phyloP scores from a whole-genome alignment of 2,797 vertebrate genomes.

The Oreonectes daqikongensis region DNA sequence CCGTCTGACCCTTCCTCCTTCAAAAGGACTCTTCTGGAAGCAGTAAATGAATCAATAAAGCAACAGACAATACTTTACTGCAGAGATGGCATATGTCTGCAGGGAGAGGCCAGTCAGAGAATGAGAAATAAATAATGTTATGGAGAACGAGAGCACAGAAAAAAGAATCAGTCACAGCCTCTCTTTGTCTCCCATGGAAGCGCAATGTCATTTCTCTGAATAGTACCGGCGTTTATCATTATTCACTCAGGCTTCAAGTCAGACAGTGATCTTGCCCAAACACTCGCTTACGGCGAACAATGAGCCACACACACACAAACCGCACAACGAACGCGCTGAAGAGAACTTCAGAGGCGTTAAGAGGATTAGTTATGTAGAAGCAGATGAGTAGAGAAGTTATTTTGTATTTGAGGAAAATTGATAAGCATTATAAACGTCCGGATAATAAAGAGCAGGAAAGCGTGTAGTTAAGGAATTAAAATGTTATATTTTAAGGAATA shows the following conservation, averaged over 20 bases:
- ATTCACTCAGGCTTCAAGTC: conserved; percentile 44
- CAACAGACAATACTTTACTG: conserved; percentile 45
- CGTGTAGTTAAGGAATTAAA: not conserved
- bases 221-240: conserved; percentile 32
- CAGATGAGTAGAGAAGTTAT: conserved; percentile 22
- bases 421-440: conserved; percentile 8
- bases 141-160: conserved; percentile 25
- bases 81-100: conserved; percentile 26
- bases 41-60: conserved; percentile 57
- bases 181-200: conserved; percentile 32
- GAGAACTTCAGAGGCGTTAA: conserved; percentile 40
- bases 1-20: conserved; percentile 51
- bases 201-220: conserved; percentile 47
- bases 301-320: conserved; percentile 19
- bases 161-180: conserved; percentile 27
- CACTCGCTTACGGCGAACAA: conserved; percentile 18
- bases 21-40: conserved; percentile 53
- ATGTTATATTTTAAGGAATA: not conserved
- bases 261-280: conserved; percentile 39
- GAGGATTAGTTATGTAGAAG: conserved; percentile 53
- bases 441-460: conserved; percentile 1
- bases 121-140: conserved; percentile 37
- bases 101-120: conserved; percentile 28
- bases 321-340: not conserved
- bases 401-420: conserved; percentile 8